Percentiles rank a stretch among this genome's conserved stretches.
Conservation (phyloP, 2,797 vertebrate genomes). For the Neomorphus geoffroyi region DNA sequence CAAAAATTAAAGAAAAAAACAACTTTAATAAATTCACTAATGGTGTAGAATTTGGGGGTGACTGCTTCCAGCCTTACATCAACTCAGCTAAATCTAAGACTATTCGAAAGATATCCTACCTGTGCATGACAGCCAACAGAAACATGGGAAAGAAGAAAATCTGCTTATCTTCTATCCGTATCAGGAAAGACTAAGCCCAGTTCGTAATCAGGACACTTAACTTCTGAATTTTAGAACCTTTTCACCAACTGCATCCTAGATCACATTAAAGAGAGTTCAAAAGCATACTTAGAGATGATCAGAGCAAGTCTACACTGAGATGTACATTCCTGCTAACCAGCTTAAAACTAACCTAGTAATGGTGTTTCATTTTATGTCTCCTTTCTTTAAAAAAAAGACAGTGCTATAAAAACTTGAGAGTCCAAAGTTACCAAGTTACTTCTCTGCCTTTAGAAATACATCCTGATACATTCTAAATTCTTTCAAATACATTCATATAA, state of each 20-base stretch:
- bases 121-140: neutral
- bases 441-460: neutral
- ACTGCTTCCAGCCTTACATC: neutral
- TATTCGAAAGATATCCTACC: neutral
- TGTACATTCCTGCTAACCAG: neutral
- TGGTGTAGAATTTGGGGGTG: neutral
- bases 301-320: neutral
- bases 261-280: neutral
- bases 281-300: neutral
- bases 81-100: neutral
- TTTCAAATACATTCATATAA: neutral
- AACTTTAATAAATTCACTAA: neutral
- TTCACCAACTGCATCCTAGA: neutral
- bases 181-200: neutral
- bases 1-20: neutral
- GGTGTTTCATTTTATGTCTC: neutral
- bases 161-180: neutral
- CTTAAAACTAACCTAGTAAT: neutral
- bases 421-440: neutral
- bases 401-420: neutral
- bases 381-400: neutral
- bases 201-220: neutral
- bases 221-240: neutral
- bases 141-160: neutral
- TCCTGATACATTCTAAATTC: neutral